Evolutionary conservation across 1,140 invertebrate genomes (phyloP).

Genomic region (Potamilus streckersoni): DNA sequence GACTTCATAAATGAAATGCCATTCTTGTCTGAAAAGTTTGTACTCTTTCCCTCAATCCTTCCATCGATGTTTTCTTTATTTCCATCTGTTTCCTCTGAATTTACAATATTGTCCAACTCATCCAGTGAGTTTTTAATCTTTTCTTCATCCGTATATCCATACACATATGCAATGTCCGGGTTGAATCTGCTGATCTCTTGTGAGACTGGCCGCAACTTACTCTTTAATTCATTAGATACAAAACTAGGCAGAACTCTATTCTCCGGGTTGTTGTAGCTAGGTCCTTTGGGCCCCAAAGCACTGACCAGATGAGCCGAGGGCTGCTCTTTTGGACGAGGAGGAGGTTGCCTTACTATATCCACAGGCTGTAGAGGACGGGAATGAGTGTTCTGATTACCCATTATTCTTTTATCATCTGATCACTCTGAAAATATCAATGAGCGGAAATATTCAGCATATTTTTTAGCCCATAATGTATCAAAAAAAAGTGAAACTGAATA

Average conservation of each 20-base stretch:
- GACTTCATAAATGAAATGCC: neutral
- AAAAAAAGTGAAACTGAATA: no score
- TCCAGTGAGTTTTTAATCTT: neutral
- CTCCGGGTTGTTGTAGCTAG: constrained; percentile 40
- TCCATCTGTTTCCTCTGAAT: constrained; percentile 11
- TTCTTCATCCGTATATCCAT: constrained; percentile 14
- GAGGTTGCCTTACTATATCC: constrained; percentile 28
- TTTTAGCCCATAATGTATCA: no score
- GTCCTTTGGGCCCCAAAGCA: constrained; percentile 23
- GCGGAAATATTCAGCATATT: no score
- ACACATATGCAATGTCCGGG: constrained; percentile 42
- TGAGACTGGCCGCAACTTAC: constrained; percentile 43
- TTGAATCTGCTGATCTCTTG: constrained; percentile 46
- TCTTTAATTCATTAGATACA: constrained; percentile 8
- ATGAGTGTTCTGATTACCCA: constrained; percentile 11
- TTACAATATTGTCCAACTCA: constrained; percentile 13
- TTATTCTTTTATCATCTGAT: neutral
- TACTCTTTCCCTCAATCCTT: neutral
- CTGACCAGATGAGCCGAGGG: constrained; percentile 24
- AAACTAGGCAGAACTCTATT: constrained; percentile 44
- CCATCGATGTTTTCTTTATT: constrained; percentile 1
- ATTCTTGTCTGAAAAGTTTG: neutral
- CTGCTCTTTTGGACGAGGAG: constrained; percentile 21
- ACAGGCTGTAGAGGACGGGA: neutral
- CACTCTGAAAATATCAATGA: no score